These are phyloP conservation scores for Penaeus indicus DNA, from an alignment of 1,140 invertebrate species.

Conservation along the genomic window DNA sequence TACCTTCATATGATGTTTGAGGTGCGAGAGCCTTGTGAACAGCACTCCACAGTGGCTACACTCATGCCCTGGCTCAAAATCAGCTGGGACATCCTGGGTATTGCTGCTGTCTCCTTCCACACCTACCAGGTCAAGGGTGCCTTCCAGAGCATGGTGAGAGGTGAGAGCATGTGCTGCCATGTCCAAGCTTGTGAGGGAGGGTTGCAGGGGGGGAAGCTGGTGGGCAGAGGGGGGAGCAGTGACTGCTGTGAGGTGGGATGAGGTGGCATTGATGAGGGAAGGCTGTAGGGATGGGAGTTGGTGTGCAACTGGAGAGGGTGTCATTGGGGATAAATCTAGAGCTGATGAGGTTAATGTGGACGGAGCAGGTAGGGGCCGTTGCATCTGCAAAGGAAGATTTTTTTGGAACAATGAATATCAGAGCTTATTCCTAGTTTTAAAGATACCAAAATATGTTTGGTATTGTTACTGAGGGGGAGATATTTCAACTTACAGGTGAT, in stretches of 20 bases:
- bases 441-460: neutral
- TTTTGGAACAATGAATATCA: neutral
- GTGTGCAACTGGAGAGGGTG: slow-evolving; percentile 13
- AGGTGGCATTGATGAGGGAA: slow-evolving; percentile 1
- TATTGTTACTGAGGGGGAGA: too few species aligned
- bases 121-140: slow-evolving; percentile 36
- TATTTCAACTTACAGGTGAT: slow-evolving; percentile 2
- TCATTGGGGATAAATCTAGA: slow-evolving; percentile 48
- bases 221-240: slow-evolving; percentile 35
- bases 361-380: slow-evolving; percentile 22
- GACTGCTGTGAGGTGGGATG: neutral
- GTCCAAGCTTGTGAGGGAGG: slow-evolving; percentile 34
- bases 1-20: slow-evolving; percentile 44
- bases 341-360: slow-evolving; percentile 36
- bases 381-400: slow-evolving; percentile 18
- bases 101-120: slow-evolving; percentile 3
- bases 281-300: slow-evolving; percentile 25
- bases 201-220: slow-evolving; percentile 19
- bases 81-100: neutral
- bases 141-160: slow-evolving; percentile 28
- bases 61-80: slow-evolving; percentile 3
- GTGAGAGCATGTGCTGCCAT: slow-evolving; percentile 28
- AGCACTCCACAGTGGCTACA: slow-evolving; percentile 20
- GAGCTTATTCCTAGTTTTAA: neutral
- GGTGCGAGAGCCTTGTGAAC: slow-evolving; percentile 29